Evolutionary conservation across 1,140 invertebrate genomes (phyloP).

Genomic region (Metopolophium dirhodum): DNA sequence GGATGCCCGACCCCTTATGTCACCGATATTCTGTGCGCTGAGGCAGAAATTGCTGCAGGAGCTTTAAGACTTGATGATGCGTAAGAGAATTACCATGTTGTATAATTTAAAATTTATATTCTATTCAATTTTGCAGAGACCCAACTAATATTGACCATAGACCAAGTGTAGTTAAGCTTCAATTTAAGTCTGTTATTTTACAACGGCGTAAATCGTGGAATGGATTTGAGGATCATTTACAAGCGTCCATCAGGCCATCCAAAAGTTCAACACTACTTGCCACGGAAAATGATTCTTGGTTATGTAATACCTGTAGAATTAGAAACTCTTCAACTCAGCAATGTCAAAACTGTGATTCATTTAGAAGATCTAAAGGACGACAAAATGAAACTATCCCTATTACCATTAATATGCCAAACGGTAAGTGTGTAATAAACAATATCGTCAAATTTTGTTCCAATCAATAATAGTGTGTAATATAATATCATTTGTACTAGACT

Average conservation of each 20-base stretch:
- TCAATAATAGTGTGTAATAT: neutral
- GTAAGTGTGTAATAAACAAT: neutral
- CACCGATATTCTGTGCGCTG: slow-evolving; percentile 36
- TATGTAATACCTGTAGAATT: slow-evolving; percentile 39
- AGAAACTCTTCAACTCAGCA: slow-evolving; percentile 19
- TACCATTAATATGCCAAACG: slow-evolving; percentile 24
- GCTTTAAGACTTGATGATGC: slow-evolving; percentile 37
- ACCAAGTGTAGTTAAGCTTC: slow-evolving; percentile 13
- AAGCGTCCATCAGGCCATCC: neutral
- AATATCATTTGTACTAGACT: neutral
- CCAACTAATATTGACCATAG: slow-evolving; percentile 57
- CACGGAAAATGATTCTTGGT: slow-evolving; percentile 17
- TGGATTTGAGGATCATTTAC: slow-evolving; percentile 15
- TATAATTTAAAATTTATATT: slow-evolving; percentile 59
- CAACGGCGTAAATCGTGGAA: slow-evolving; percentile 48
- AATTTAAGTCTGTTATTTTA: slow-evolving; percentile 38
- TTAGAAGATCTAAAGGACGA: neutral
- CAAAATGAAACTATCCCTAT: slow-evolving; percentile 21
- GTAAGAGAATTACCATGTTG: neutral
- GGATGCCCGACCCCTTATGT: slow-evolving; percentile 30
- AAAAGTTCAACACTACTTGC: slow-evolving; percentile 40
- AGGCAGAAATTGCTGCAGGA: slow-evolving; percentile 26
- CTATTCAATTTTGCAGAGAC: slow-evolving; percentile 58
- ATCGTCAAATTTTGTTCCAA: neutral
- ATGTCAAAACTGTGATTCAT: slow-evolving; percentile 51